Evolutionary conservation across 2,113 vertebrate genomes (phyloP), one percentile per base, ranked within the genome.

Genomic region (Phyllostomus hastatus): DNA sequence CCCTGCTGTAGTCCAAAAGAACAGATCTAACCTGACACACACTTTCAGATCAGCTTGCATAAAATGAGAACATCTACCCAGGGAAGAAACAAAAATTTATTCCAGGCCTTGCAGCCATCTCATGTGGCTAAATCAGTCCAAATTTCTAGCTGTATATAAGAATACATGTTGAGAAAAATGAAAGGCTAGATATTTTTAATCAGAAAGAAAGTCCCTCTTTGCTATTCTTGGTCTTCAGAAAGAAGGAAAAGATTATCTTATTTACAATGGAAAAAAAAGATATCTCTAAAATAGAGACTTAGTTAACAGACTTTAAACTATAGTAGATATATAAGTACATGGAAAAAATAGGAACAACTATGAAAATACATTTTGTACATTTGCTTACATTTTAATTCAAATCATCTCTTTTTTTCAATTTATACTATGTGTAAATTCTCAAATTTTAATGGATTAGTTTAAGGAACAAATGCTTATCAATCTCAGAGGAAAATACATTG

Each of bases 211-310:
- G 35, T 35, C 12, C 16, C 16, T 50, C 1, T 93, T 96, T 91
- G 76, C 76, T 70, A 52, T 64, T 96, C 2, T 0, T 69, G 5
- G 19, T 95, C 64, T 95, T 97, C 54, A 66, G 89, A 89, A 82
- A 89, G 12, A 35, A 93, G n/a, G 97, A 82, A 79, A 91, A 91
- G 69, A 76, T 43, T 70, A 10, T 96, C 22, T 95, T 38, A 86
- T 90, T 97, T 96, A 92, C 17, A 85, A 76, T 2, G 70, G 41
- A 66, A 70, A 93, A 67, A 72, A 95, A 82, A 59, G 66, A 46
- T 52, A 92, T 41, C 48, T 84, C n/a, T 96, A 73, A 97, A 95
- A 98, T 96, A 96, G 84, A 94, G 94, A 94, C 88, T 78, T 89
- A 84, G 22, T 97, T 96, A 92, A 46, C 43, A 96, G 54, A 84